These are phyloP conservation scores for Heliocidaris erythrogramma DNA, from an alignment of 35 echinoderm and acorn worm genomes.

Conservation along the genomic window DNA sequence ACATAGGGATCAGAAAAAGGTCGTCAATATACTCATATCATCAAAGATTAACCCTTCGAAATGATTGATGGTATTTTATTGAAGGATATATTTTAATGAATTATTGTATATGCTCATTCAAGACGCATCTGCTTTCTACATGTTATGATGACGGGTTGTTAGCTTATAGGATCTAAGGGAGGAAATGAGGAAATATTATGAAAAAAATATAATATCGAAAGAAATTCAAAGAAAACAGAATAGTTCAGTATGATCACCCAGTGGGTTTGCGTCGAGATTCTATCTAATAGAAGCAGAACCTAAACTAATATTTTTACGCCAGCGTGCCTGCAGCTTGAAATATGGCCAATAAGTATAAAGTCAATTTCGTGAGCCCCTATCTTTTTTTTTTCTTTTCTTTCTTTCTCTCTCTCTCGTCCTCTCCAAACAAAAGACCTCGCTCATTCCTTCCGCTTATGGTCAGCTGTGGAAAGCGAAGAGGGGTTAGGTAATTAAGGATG, in stretches of 20 bases:
- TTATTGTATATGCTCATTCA: background rate
- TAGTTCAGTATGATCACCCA: too few species aligned
- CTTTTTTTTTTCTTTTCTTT: background rate
- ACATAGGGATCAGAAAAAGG: too few species aligned
- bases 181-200: too few species aligned
- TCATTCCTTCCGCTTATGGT: slow-evolving; percentile 7
- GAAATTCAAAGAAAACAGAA: too few species aligned
- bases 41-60: too few species aligned
- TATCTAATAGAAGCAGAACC: background rate
- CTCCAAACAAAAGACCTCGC: background rate
- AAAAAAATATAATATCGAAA: too few species aligned
- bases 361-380: background rate
- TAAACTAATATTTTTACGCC: background rate
- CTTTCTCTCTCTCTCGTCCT: background rate
- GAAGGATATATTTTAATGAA: background rate
- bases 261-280: too few species aligned
- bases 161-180: too few species aligned
- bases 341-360: background rate
- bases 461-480: background rate
- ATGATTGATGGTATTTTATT: too few species aligned
- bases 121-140: background rate
- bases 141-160: too few species aligned
- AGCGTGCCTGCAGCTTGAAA: background rate
- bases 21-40: too few species aligned
- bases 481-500: background rate